Conservation (phyloP, 2,797 vertebrate genomes). For the Harpagifer antarcticus region DNA sequence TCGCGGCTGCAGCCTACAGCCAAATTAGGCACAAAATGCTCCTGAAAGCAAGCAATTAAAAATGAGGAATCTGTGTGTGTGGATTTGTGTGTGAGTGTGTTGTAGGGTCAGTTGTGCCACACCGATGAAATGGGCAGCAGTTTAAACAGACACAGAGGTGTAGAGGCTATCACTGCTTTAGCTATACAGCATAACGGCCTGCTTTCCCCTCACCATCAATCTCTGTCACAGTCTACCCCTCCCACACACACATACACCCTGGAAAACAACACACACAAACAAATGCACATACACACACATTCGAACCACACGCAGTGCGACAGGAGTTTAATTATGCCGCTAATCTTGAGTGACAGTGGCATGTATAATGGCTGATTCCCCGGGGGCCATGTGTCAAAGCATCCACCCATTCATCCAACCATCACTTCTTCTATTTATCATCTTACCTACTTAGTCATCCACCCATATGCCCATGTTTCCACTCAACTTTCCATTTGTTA, state of each 20-base stretch:
- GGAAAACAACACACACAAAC: conserved; percentile 55
- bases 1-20: conserved; percentile 12
- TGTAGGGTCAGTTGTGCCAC: conserved; percentile 60
- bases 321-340: conserved; percentile 80
- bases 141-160: conserved; percentile 76
- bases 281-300: conserved; percentile 18
- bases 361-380: conserved; percentile 78
- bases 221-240: conserved; percentile 76
- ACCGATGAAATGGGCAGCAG: conserved; percentile 66
- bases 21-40: conserved; percentile 30
- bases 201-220: conserved; percentile 79
- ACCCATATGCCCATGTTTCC: conserved; percentile 44
- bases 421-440: conserved; percentile 62
- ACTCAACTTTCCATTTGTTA: conserved; percentile 16
- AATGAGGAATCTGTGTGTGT: conserved; percentile 6
- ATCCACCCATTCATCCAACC: conserved; percentile 70
- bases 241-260: conserved; percentile 45
- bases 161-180: conserved; percentile 77
- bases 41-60: conserved; percentile 49
- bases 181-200: conserved; percentile 75
- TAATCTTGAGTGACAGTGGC: conserved; percentile 83
- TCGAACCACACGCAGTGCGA: conserved; percentile 53
- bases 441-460: conserved; percentile 63
- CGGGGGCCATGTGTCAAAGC: conserved; percentile 75
- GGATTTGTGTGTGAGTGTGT: conserved; percentile 37